Base-by-base conservation (phyloP, 2,888 invertebrate genomes). In the Dugesia japonica region DNA sequence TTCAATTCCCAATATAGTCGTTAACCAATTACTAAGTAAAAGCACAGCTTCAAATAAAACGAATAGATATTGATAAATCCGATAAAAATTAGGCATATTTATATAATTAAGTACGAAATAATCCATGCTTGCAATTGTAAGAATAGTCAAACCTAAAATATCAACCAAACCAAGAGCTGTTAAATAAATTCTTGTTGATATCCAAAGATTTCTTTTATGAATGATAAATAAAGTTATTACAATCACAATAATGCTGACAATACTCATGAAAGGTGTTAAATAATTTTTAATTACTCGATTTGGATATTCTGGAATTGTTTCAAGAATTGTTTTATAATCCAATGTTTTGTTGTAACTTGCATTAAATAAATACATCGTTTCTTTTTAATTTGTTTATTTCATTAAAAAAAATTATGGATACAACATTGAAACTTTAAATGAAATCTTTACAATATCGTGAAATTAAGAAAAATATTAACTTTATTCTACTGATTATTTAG, bases 111-210 rank as follows among this genome's bases (percentile, higher is more conserved):
- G 42, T 7, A 75, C 17, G 28, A 75, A 75, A 56, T 75, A 75
- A 15, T 75, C 75, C 1, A 75, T 4, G 13, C 23, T 23, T 26
- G 27, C 28, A n/a, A 75, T 20, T 4, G 28, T 26, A 17, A 75
- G 75, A 23, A 28, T 75, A 23, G 56, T 4, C 42, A 75, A 28
- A 7, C 42, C 56, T 15, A 75, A 9, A 15, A 75, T 9, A 26
- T 75, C 75, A 26, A 75, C 42, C 17, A 42, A n/a, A 38, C 75
- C 28, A 4, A 75, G 75, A 42, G 75, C 75, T 1, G 75, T 75
- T 26, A 75, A 23, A 75, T 75, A 75, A 28, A 42, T 42, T 28
- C 75, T 4, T 17, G 75, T 75, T 15, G 75, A 75, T 9, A 27
- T 71, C 26, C 75, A 42, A 7, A 75, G 75, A 9, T 71, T 71